Percentiles rank a stretch among this genome's conserved stretches.
These are phyloP conservation scores for Tenthredo mesomela DNA, from an alignment of 2,888 invertebrate species.

Conservation along the genomic window DNA sequence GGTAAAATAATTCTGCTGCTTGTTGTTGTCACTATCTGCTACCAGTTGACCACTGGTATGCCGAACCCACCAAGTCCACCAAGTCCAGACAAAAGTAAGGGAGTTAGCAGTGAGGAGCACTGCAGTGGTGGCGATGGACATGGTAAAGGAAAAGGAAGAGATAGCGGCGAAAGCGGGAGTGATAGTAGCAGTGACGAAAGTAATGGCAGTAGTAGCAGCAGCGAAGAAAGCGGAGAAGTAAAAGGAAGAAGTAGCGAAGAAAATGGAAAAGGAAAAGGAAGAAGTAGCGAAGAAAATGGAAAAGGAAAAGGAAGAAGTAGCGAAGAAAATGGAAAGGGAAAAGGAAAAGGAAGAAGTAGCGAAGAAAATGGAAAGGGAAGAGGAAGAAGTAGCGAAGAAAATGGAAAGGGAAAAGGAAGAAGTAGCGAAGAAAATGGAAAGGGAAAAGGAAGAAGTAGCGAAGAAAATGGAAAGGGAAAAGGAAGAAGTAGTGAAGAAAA, in stretches of 20 bases:
- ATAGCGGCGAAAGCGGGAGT: no score
- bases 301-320: not conserved
- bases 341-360: not conserved
- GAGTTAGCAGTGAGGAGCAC: no score
- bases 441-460: not conserved
- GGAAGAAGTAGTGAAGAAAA: not conserved
- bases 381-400: not conserved
- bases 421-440: not conserved
- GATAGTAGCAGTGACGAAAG: not conserved
- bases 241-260: not conserved
- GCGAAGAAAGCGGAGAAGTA: not conserved
- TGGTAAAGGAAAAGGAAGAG: no score
- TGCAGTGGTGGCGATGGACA: not conserved
- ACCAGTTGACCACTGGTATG: constrained; percentile 13
- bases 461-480: not conserved
- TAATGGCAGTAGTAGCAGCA: not conserved
- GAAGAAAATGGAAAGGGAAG: not conserved
- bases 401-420: not conserved
- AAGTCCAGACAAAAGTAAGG: not conserved
- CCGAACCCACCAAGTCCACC: not conserved
- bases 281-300: not conserved
- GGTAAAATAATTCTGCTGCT: constrained; percentile 11
- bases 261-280: not conserved
- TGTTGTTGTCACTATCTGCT: not conserved
- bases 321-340: not conserved